Evolutionary conservation across 2,888 invertebrate genomes (phyloP).

Genomic region (Oegoconia quadripuncta): DNA sequence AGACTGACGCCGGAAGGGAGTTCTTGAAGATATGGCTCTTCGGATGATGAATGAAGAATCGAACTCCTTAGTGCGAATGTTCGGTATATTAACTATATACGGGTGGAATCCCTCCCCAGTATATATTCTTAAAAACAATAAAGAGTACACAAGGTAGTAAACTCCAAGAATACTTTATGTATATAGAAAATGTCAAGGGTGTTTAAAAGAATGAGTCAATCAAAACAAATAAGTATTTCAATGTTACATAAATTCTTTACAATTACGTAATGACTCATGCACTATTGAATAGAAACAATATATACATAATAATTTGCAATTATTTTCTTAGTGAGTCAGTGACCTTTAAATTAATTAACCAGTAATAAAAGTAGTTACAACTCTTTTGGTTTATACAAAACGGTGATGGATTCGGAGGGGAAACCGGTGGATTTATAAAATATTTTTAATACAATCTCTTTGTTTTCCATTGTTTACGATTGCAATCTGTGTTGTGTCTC

Average conservation of each 20-base stretch:
- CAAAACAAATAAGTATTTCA: slow-evolving; percentile 8
- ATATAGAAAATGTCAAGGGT: slow-evolving; percentile 27
- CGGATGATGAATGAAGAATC: no score
- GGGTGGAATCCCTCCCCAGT: no score
- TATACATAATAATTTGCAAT: not conserved
- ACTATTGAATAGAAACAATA: not conserved
- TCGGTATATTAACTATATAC: no score
- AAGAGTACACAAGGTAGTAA: slow-evolving; percentile 19
- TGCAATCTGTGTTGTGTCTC: slow-evolving; percentile 10
- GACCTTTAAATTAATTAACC: slow-evolving; percentile 10
- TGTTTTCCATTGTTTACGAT: not conserved
- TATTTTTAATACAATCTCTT: slow-evolving; percentile 8
- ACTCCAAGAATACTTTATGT: slow-evolving; percentile 7
- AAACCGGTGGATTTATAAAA: no score
- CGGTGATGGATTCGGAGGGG: no score
- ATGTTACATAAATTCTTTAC: slow-evolving; percentile 7
- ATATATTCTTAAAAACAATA: no score
- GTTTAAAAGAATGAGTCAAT: slow-evolving; percentile 14
- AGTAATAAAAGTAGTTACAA: not conserved
- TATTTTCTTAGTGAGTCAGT: slow-evolving; percentile 10
- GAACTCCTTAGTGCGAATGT: no score
- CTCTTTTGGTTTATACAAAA: no score
- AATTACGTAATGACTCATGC: slow-evolving; percentile 7
- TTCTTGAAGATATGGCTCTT: no score
- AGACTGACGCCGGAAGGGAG: no score